Evolutionary conservation across 2,888 invertebrate species (phyloP).

Genomic region (Hydriomena furcata): DNA sequence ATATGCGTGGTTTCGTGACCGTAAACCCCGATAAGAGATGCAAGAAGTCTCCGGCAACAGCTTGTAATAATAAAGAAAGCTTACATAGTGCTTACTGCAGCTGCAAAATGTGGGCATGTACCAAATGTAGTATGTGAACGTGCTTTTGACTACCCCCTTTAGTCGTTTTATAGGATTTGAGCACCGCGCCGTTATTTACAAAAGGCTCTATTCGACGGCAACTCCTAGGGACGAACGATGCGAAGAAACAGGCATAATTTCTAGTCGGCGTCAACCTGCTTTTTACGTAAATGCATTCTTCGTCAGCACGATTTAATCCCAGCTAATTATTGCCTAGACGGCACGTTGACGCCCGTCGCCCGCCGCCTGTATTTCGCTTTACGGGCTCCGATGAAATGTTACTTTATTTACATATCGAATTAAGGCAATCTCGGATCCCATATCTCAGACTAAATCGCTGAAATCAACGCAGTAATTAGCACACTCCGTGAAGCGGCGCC

Average conservation of each 20-base stretch:
- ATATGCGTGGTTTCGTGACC: no score
- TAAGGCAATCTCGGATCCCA: slow-evolving; percentile 43
- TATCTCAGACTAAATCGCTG: slow-evolving; percentile 45
- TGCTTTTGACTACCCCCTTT: no score
- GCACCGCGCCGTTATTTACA: no score
- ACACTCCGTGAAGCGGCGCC: slow-evolving; percentile 48
- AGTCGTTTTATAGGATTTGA: no score
- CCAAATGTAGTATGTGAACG: no score
- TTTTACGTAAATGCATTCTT: slow-evolving; percentile 14
- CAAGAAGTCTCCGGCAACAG: no score
- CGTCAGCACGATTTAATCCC: slow-evolving; percentile 64
- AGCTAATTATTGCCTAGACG: slow-evolving; percentile 64
- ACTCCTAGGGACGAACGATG: not conserved
- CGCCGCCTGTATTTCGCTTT: slow-evolving; percentile 38
- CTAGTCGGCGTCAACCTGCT: slow-evolving; percentile 3
- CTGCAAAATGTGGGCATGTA: no score
- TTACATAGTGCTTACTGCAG: no score
- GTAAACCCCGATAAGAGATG: no score
- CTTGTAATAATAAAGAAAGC: no score
- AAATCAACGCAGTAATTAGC: slow-evolving; percentile 51
- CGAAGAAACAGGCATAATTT: not conserved
- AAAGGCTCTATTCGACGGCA: no score
- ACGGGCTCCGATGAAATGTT: slow-evolving; percentile 42
- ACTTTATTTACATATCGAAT: slow-evolving; percentile 55
- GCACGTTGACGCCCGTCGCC: slow-evolving; percentile 39